These are phyloP conservation scores for Cancer borealis DNA, from an alignment of 2,888 invertebrate genomes.

Conservation along the genomic window DNA sequence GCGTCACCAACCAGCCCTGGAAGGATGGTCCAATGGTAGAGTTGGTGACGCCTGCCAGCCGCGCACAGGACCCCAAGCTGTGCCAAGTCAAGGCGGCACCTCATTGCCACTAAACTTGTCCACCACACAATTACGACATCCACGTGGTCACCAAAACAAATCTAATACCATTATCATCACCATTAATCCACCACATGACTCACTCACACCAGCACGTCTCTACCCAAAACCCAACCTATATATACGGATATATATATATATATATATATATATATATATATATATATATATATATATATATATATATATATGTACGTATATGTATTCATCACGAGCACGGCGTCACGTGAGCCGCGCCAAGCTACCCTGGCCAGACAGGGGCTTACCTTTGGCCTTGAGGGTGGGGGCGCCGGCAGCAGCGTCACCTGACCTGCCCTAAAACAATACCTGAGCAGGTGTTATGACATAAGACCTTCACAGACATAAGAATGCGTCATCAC, in stretches of 20 bases:
- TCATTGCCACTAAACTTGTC: no score
- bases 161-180: neutral
- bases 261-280: no score
- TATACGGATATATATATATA: no score
- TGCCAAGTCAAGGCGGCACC: neutral
- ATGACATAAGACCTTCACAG: neutral
- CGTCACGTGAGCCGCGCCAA: neutral
- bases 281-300: no score
- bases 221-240: neutral
- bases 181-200: neutral
- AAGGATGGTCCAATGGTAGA: neutral
- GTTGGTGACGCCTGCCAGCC: slow-evolving; percentile 2
- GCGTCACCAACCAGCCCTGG: neutral
- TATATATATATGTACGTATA: no score
- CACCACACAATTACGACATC: no score
- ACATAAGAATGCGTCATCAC: neutral
- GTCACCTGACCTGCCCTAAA: neutral
- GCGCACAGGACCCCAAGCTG: neutral
- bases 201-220: neutral
- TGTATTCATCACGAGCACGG: neutral
- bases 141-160: neutral
- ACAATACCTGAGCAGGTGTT: neutral
- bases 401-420: neutral
- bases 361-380: neutral
- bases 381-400: neutral